A percentile compares a stretch with the other conserved stretches of the same genome.
Evolutionary conservation across 2,113 vertebrate species (phyloP).

Genomic region (Himantopus leucocephalus): DNA sequence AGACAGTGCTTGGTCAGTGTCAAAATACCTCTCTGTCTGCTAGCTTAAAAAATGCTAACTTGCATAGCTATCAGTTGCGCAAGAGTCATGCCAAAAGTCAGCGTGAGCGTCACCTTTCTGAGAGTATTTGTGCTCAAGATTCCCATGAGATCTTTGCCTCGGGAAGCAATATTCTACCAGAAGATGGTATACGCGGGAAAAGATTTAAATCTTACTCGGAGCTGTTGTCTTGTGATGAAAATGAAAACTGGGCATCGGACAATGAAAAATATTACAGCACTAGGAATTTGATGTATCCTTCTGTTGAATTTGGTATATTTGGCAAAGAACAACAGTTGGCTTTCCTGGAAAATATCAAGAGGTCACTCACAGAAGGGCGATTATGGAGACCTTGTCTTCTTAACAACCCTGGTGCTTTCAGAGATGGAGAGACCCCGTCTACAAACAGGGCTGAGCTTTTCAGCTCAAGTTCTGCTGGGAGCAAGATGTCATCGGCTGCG

Average conservation of each 20-base stretch:
- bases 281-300: constrained; percentile 66
- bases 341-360: constrained; percentile 80
- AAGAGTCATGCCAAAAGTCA: constrained; percentile 15
- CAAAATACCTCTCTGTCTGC: constrained; percentile 37
- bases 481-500: constrained; percentile 55
- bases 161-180: neutral
- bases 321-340: constrained; percentile 80
- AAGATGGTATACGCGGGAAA: neutral
- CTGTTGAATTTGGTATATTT: constrained; percentile 82
- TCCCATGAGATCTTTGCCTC: neutral
- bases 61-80: neutral
- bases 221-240: constrained; percentile 70
- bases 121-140: constrained; percentile 52
- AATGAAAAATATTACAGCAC: constrained; percentile 3
- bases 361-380: constrained; percentile 78
- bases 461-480: constrained; percentile 64
- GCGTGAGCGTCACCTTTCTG: constrained; percentile 76
- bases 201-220: constrained; percentile 74
- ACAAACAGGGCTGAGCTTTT: constrained; percentile 24
- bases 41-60: constrained; percentile 59
- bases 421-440: constrained; percentile 32
- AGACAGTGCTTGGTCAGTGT: neutral
- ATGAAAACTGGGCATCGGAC: constrained; percentile 62
- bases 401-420: constrained; percentile 72
- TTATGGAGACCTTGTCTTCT: constrained; percentile 81